These are phyloP conservation scores for Arnoldichthys spilopterus DNA, from an alignment of 2,797 vertebrate species.

Conservation along the genomic window DNA sequence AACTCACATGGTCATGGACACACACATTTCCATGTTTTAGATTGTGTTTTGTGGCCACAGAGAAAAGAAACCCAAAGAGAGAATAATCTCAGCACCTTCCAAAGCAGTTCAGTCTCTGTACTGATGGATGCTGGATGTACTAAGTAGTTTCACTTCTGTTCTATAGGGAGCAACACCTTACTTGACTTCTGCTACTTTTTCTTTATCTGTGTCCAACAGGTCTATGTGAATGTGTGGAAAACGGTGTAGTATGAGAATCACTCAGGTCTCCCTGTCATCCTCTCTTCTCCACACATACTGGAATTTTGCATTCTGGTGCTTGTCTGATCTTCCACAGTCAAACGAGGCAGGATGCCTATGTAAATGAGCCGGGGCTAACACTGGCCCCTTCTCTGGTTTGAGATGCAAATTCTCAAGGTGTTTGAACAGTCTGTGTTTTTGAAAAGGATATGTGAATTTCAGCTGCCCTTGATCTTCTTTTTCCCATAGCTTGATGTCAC, in stretches of 20 bases:
- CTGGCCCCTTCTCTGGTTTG: constrained; percentile 15
- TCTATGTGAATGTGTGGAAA: neutral
- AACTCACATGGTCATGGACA: neutral
- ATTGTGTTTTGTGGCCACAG: neutral
- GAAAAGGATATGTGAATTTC: constrained; percentile 18
- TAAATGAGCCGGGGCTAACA: constrained; percentile 40
- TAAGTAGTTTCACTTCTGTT: neutral
- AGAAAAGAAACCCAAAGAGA: neutral
- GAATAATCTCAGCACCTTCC: no score
- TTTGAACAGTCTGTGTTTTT: constrained; percentile 21
- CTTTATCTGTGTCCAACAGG: neutral
- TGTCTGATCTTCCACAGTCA: constrained; percentile 50
- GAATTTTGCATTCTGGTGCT: constrained; percentile 46
- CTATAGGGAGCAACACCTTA: neutral
- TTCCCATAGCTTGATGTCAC: neutral
- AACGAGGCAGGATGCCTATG: constrained; percentile 51
- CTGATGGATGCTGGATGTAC: neutral
- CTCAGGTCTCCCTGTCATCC: neutral
- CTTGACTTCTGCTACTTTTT: neutral
- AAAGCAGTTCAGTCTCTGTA: neutral
- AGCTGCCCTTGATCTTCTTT: constrained; percentile 1
- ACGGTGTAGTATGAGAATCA: neutral
- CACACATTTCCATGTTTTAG: neutral
- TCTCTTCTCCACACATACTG: neutral
- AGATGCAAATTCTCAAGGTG: constrained; percentile 38